These are phyloP conservation scores for Pandemis cinnamomeana DNA, from an alignment of 2,888 invertebrate species.

Conservation along the genomic window DNA sequence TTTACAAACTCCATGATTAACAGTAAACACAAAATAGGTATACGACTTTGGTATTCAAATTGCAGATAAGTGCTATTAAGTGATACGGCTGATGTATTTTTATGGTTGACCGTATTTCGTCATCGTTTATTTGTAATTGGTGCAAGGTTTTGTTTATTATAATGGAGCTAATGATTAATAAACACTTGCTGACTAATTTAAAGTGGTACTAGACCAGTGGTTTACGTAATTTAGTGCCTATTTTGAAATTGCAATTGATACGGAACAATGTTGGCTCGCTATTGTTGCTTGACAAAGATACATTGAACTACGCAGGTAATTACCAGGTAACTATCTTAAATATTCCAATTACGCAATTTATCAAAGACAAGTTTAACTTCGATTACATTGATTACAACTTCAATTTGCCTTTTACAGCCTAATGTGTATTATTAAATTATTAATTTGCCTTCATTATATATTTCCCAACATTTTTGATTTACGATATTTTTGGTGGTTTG, in stretches of 20 bases:
- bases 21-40: slow-evolving; percentile 51
- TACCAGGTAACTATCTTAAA: slow-evolving; percentile 66
- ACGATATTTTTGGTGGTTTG: slow-evolving; percentile 8
- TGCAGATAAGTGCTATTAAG: slow-evolving; percentile 41
- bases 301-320: slow-evolving; percentile 58
- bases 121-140: slow-evolving; percentile 45
- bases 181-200: slow-evolving; percentile 75
- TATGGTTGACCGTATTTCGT: slow-evolving; percentile 47
- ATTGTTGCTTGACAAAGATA: slow-evolving; percentile 80
- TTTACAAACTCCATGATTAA: slow-evolving; percentile 71
- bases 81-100: slow-evolving; percentile 40
- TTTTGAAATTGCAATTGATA: slow-evolving; percentile 78
- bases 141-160: slow-evolving; percentile 51
- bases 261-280: slow-evolving; percentile 67
- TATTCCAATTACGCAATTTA: slow-evolving; percentile 75
- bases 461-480: slow-evolving; percentile 5
- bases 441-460: slow-evolving; percentile 7
- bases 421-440: slow-evolving; percentile 22
- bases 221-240: slow-evolving; percentile 79
- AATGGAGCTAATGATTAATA: slow-evolving; percentile 75
- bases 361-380: slow-evolving; percentile 66
- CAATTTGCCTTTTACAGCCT: slow-evolving; percentile 22
- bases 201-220: slow-evolving; percentile 60
- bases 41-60: slow-evolving; percentile 48
- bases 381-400: slow-evolving; percentile 57